Evolutionary conservation across 2,113 vertebrate species (phyloP), one percentile per base, ranked within the genome.

Genomic region (Mesocricetus auratus): DNA sequence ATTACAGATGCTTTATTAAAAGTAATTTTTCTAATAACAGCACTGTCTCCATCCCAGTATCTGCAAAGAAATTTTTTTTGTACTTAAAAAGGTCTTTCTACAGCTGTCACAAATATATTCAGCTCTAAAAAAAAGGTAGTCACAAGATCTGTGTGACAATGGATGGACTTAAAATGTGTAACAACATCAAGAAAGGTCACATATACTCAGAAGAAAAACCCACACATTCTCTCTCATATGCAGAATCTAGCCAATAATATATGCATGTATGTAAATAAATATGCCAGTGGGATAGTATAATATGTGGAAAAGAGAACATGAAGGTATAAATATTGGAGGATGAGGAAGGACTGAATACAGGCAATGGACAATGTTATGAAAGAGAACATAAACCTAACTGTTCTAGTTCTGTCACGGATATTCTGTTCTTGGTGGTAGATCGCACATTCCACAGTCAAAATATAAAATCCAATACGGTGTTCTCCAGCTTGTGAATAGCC

Each of bases 81-180:
- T 93, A 31, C 36, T 94, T 16, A 24, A 75, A 24, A 75, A 91
- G 31, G 47, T 91, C 82, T 77, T 91, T 88, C 83, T 74, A 90
- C 5, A 83, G 42, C 21, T 91, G 91, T 10, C 15, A 33, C 17
- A 71, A 91, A 87, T 47, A 56, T 82, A 93, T 66, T n/a, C 83
- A 79, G n/a, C 36, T 74, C 31, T 82, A 21, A 45, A 94, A 75
- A 10, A 53, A 33, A 78, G 13, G 45, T 1, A 29, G 56, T 62
- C 39, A 62, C 24, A 60, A 42, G 62, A 83, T 83, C 5, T 83
- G 13, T 8, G 26, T 83, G 16, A 42, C n/a, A 83, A 42, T 42
- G 24, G 56, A 62, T 42, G 7, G 7, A 62, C n/a, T 83, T 83
- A 62, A 83, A 83, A 10, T 45, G 24, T 83, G 1, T 62, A 83